Percentiles rank a stretch among this genome's conserved stretches.
Conservation (phyloP, 2,888 invertebrate species). For the Amphimallon solstitiale region DNA sequence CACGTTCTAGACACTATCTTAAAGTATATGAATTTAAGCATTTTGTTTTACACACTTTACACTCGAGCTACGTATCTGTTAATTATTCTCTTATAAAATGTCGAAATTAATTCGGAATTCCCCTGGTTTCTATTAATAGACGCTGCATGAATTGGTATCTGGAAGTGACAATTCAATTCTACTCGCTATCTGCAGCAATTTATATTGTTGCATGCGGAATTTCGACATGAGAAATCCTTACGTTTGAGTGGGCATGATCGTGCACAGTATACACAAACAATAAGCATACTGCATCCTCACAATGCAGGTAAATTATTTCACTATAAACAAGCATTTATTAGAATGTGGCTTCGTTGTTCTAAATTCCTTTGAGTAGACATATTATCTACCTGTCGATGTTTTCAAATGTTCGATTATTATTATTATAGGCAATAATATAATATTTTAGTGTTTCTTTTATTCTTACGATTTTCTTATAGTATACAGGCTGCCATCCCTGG, state of each 20-base stretch:
- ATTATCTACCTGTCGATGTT: too few species aligned
- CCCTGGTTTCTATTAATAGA: not conserved
- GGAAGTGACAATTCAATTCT: conserved; percentile 12
- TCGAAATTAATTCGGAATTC: not conserved
- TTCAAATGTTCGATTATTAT: too few species aligned
- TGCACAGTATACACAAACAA: not conserved
- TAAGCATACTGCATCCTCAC: not conserved
- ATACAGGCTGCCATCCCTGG: too few species aligned
- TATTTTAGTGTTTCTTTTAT: too few species aligned
- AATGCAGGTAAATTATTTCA: not conserved
- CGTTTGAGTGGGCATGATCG: not conserved
- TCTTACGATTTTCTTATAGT: too few species aligned
- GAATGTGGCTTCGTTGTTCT: too few species aligned
- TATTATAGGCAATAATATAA: too few species aligned
- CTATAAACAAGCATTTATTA: not conserved
- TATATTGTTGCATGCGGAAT: conserved; percentile 4
- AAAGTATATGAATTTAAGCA: too few species aligned
- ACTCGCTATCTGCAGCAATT: conserved; percentile 4
- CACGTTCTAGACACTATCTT: too few species aligned
- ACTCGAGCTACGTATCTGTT: not conserved
- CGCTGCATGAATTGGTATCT: not conserved
- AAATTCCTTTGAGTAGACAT: too few species aligned
- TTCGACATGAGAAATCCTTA: not conserved
- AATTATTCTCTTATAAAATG: not conserved
- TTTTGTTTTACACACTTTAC: too few species aligned